Evolutionary conservation across 2,888 invertebrate genomes (phyloP).

Genomic region (Hemicrepidius hirtus): DNA sequence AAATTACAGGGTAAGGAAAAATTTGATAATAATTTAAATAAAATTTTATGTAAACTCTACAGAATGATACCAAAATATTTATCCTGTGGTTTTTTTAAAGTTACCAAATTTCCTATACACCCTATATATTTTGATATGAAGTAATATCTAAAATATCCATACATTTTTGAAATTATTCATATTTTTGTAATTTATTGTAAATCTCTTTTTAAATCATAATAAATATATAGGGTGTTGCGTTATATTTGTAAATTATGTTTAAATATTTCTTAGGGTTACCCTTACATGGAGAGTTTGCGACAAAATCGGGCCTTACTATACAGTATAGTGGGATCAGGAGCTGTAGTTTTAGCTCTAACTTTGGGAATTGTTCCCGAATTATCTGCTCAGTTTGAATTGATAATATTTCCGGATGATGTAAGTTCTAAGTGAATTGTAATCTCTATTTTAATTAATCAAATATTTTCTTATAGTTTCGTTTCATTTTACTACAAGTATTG

Average conservation of each 20-base stretch:
- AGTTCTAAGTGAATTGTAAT: conserved; percentile 68
- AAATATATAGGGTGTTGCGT: no score
- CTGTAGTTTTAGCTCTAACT: conserved; percentile 88
- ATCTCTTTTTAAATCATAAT: no score
- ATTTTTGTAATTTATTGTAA: no score
- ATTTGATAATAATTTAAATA: no score
- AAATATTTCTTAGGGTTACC: conserved; percentile 93
- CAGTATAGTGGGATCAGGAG: conserved; percentile 89
- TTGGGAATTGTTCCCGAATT: conserved; percentile 90
- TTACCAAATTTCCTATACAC: no score
- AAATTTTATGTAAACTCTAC: no score
- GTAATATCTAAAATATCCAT: no score
- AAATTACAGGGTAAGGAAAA: conserved; percentile 91
- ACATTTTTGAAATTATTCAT: no score
- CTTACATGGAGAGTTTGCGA: conserved; percentile 97
- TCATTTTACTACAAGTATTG: conserved; percentile 87
- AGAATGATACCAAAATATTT: no score
- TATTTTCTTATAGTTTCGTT: conserved; percentile 87
- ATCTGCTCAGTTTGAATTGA: conserved; percentile 94
- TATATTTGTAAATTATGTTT: no score
- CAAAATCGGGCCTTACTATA: conserved; percentile 95
- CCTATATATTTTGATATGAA: no score
- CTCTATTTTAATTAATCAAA: neutral
- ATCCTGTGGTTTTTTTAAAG: no score
- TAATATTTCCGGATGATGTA: conserved; percentile 94